These are phyloP conservation scores for Drosophila robusta DNA, from an alignment of 2,888 invertebrate species.

Conservation along the genomic window DNA sequence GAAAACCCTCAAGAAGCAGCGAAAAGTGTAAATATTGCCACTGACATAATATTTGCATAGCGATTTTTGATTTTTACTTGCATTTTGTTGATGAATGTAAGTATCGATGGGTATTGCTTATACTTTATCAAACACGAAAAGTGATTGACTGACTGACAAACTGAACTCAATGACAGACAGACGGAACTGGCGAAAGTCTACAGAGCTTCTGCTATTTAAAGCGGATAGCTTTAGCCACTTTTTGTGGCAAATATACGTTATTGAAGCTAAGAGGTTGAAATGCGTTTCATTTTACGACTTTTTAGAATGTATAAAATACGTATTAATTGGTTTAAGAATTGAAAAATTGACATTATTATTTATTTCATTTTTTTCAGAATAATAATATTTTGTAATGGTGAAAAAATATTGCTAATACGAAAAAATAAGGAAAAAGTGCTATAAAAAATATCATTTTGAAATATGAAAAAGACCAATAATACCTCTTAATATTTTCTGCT, in stretches of 20 bases:
- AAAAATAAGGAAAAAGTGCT: too few relatives aligned
- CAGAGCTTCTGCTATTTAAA: not conserved
- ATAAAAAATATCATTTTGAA: too few relatives aligned
- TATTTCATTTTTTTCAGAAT: too few relatives aligned
- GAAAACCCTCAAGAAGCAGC: conserved; percentile 37
- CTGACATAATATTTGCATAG: conserved; percentile 64
- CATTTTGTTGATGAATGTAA: conserved; percentile 57
- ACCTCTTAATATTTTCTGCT: too few relatives aligned
- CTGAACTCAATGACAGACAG: conserved; percentile 2
- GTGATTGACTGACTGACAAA: conserved; percentile 40
- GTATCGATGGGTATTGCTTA: conserved; percentile 35
- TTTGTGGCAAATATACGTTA: not conserved
- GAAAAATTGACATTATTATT: too few relatives aligned
- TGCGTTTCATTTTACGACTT: too few relatives aligned
- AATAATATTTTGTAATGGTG: too few relatives aligned
- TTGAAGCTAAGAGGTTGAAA: too few relatives aligned
- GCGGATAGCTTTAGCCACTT: not conserved
- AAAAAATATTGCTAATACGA: too few relatives aligned
- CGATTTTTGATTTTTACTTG: conserved; percentile 57
- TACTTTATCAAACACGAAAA: conserved; percentile 19
- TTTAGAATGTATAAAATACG: too few relatives aligned
- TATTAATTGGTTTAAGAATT: too few relatives aligned
- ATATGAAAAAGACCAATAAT: too few relatives aligned
- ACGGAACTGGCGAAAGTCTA: not conserved
- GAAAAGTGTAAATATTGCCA: conserved; percentile 70